Conservation (phyloP, 1,140 invertebrate genomes). For the Drosophila pallidifrons region DNA sequence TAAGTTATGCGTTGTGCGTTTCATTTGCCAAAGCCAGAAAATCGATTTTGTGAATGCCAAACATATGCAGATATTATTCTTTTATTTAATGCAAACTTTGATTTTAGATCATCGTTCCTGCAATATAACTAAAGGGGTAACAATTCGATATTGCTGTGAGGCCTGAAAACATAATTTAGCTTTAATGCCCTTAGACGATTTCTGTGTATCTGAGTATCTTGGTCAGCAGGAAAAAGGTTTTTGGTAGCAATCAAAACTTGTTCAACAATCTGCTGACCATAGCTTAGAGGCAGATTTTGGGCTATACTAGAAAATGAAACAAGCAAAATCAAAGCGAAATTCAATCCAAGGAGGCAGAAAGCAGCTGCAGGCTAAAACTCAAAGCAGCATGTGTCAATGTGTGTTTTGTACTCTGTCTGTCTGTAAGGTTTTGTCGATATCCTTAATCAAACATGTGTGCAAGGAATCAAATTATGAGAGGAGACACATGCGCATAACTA, state of each 20-base stretch:
- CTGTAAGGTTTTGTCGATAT: constrained; percentile 18
- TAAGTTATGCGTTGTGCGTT: neutral
- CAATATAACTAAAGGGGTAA: neutral
- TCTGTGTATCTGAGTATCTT: neutral
- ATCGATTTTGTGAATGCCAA: neutral
- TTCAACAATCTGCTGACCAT: constrained; percentile 58
- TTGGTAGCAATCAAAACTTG: constrained; percentile 31
- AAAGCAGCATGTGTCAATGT: constrained; percentile 16
- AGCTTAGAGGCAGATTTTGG: constrained; percentile 46
- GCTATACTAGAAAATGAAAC: neutral
- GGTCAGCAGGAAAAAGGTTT: constrained; percentile 31
- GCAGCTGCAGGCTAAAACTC: constrained; percentile 55
- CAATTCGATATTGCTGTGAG: neutral
- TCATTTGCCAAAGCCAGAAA: neutral
- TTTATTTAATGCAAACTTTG: neutral
- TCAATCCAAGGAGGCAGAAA: constrained; percentile 54
- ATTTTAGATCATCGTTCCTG: neutral
- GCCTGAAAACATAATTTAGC: constrained; percentile 4
- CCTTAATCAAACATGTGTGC: constrained; percentile 44
- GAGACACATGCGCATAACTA: constrained; percentile 53
- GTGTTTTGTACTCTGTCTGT: constrained; percentile 13
- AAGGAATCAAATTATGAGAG: constrained; percentile 66
- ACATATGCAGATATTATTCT: neutral
- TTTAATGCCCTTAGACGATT: constrained; percentile 6
- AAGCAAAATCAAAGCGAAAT: constrained; percentile 47